phyloP scores from a whole-genome alignment of 1,140 invertebrate genomes.

The Heliconius hewitsoni region DNA sequence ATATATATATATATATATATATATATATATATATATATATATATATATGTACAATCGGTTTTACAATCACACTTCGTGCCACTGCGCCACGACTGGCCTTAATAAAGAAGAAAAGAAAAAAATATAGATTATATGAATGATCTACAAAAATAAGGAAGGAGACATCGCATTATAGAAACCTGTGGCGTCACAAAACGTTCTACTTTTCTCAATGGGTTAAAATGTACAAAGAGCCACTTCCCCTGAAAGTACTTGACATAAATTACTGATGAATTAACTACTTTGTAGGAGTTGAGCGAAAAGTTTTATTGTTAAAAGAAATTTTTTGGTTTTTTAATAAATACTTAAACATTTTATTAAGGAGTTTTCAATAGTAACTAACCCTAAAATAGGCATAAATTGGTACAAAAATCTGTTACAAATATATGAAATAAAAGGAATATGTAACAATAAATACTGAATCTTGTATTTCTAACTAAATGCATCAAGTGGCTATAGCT shows the following conservation, averaged over 20 bases:
- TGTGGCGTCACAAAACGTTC: conserved; percentile 28
- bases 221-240: conserved; percentile 38
- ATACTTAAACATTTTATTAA: not conserved
- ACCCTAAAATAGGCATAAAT: not conserved
- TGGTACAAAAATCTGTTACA: not conserved
- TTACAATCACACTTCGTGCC: no score
- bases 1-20: no score
- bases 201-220: conserved; percentile 34
- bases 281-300: conserved; percentile 31
- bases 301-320: conserved; percentile 29
- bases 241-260: conserved; percentile 39
- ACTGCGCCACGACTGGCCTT: no score
- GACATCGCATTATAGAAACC: conserved; percentile 14
- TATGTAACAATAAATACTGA: no score
- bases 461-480: no score
- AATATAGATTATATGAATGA: not conserved
- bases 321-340: not conserved
- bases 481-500: no score
- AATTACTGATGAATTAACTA: conserved; percentile 37
- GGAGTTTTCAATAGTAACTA: not conserved
- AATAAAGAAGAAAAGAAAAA: no score
- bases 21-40: no score
- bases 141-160: not conserved
- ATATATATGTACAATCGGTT: no score
- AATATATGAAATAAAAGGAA: no score